Base-by-base conservation (phyloP, 2,113 vertebrate species). In the Nothobranchius furzeri region DNA sequence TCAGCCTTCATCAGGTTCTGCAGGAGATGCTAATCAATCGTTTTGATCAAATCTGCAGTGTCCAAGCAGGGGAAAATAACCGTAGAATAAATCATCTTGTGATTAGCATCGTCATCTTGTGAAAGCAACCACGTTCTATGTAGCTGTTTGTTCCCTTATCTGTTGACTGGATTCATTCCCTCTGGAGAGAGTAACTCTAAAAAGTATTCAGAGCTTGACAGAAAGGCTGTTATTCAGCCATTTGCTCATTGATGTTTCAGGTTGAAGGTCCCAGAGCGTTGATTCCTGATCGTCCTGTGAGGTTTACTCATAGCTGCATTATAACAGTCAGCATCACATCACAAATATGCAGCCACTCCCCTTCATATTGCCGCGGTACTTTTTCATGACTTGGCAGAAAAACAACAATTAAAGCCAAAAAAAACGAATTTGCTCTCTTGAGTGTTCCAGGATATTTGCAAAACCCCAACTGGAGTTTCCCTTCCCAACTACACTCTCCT, bases 341-440 rank as follows among this genome's bases (percentile, higher is more conserved):
- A 78, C 66, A 25, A 68, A 73, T 35, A 58, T 56, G 8, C 9
- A 40, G 50, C 43, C 14, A 40, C 51, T 42, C 46, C 14, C 61
- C 30, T 58, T 36, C 5, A 30, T 47, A 36, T 64, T 24, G 45
- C 65, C 68, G 12, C 66, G 69, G 82, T 61, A 67, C 47, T 68
- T 86, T 89, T 84, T 75, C 79, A 78, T 73, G 75, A 74, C 68
- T 89, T 91, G 84, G 85, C 86, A 89, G 80, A 57, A 57, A 82
- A 87, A 82, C 73, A 85, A 77, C 56, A 74, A 68, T 83, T 76
- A 79, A 91, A 88, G 87, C 83, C 88, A 70, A 71, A 88, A 89
- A 89, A 90, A 88, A 84, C 85, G 56, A 82, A 78, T 60, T 68
- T 47, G 68, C 67, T 79, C 79, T 81, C 78, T 46, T 12, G 58